Evolutionary conservation across 2,888 invertebrate species (phyloP), one percentile per base, ranked within the genome.

Genomic region (Xanthorhoe designata): DNA sequence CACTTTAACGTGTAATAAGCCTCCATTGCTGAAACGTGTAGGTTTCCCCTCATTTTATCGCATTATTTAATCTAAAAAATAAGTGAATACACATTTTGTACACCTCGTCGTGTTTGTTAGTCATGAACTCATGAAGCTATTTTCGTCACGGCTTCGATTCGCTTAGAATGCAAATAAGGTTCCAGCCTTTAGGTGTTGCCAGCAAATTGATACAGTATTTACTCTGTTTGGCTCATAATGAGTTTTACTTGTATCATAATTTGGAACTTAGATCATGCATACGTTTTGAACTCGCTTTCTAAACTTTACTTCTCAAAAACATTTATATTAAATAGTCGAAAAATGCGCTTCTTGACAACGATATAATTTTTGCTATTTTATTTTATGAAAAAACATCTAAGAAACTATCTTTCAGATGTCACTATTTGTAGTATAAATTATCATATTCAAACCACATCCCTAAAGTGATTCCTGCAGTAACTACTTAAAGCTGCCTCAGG

Each of bases 101-200:
- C 38, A 42, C 1, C 24, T 24, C 2, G 10, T 2, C 13, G 10
- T 3, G 38, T 4, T 13, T 13, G 38, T 13, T 42, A 38, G 10
- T n/a, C n/a, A n/a, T n/a, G n/a, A n/a, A 42, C 13, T 42, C 38
- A 42, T 42, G 38, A 42, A 10, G 38, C 38, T 13, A 42, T 42
- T 42, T 42, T 3, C 38, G 8, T 42, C 38, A 42, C 13, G 57
- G 53, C 32, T 38, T 38, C 42, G 59, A 61, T 66, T 68, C 68
- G 56, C 64, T 72, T 65, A 64, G 61, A 15, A 70, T 72, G 70
- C 58, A 72, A 72, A 72, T 72, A 61, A 70, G 45, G 62, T 63
- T 32, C 45, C 59, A 50, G 55, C 56, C 32, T 38, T 38, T 61
- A 56, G 60, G 61, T 61, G 65, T 65, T 49, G 52, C 58, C 45